Base-by-base conservation (phyloP, 2,888 invertebrate species). In the Chrysomela aeneicollis region DNA sequence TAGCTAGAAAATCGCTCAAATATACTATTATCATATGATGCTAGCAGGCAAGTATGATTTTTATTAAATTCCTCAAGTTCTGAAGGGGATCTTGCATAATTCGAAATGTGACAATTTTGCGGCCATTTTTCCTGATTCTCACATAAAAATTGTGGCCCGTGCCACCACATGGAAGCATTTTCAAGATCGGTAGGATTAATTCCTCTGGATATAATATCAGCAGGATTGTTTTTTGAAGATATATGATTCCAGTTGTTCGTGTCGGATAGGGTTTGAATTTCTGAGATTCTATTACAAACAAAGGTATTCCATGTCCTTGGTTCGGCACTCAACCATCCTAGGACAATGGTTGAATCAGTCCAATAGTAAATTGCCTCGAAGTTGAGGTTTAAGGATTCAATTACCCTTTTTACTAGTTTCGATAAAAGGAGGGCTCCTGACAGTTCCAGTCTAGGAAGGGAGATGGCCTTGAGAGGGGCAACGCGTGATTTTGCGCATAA, bases 141-240 rank as follows among this genome's bases (percentile, higher is more conserved):
- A 15, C 21, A n/a, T 18, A 50, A 21, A 50, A 50, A 35, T 35
- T 22, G 21, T 19, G 73, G 69, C n/a, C 71, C 69, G 26, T 66
- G 37, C 69, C 69, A 73, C 72, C 72, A 71, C 37, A 71, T 22
- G 17, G 55, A 18, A 17, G 22, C 53, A 6, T 50, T 52, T 17
- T n/a, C 21, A 52, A 50, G 50, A 15, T 63, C 30, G 46, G 53
- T 51, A 6, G 70, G 51, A 17, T 53, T 21, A 9, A 61, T 47
- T 76, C 76, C n/a, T 73, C 74, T 30, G 72, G 71, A 67, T 76
- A 75, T 15, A n/a, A n/a, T n/a, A n/a, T n/a, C n/a, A n/a, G n/a
- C n/a, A n/a, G n/a, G n/a, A n/a, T n/a, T n/a, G n/a, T 73, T 66
- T 8, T 53, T 19, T 18, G 71, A 58, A 18, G 5, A 9, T 8